Evolutionary conservation across 2,113 vertebrate species (phyloP).

Genomic region (Dasyornis broadbenti): DNA sequence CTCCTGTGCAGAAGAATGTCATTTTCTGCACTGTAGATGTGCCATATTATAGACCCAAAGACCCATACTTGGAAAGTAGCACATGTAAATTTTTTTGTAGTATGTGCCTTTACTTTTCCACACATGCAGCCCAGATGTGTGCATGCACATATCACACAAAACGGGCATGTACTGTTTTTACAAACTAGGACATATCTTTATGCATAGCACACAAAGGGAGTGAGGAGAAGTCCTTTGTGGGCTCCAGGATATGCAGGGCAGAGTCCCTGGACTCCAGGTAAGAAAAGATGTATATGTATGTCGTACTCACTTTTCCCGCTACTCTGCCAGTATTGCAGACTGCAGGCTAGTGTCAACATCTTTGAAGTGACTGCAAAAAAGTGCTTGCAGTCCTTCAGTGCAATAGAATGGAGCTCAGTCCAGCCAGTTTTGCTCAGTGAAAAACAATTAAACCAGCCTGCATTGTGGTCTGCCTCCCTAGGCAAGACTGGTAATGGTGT

Average conservation of each 20-base stretch:
- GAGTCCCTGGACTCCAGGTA: neutral
- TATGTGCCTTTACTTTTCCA: slow-evolving; percentile 2
- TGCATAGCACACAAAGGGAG: neutral
- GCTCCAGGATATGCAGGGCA: neutral
- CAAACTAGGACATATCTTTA: neutral
- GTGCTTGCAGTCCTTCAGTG: neutral
- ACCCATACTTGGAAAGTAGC: neutral
- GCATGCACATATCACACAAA: neutral
- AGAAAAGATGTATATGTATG: neutral
- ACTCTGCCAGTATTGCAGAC: neutral
- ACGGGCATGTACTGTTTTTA: neutral
- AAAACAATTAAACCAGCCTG: neutral
- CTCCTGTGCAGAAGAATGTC: slow-evolving; percentile 7
- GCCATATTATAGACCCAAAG: neutral
- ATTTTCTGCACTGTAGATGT: neutral
- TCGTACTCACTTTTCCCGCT: neutral
- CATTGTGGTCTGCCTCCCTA: neutral
- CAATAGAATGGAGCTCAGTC: neutral
- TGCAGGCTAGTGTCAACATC: neutral
- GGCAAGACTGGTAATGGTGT: no score
- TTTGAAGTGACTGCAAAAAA: neutral
- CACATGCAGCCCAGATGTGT: slow-evolving; percentile 60
- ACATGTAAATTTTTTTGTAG: neutral
- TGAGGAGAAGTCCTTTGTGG: neutral
- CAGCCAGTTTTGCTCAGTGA: neutral